Conservation (phyloP, 2,888 invertebrate genomes). For the Nycteola revayana region DNA sequence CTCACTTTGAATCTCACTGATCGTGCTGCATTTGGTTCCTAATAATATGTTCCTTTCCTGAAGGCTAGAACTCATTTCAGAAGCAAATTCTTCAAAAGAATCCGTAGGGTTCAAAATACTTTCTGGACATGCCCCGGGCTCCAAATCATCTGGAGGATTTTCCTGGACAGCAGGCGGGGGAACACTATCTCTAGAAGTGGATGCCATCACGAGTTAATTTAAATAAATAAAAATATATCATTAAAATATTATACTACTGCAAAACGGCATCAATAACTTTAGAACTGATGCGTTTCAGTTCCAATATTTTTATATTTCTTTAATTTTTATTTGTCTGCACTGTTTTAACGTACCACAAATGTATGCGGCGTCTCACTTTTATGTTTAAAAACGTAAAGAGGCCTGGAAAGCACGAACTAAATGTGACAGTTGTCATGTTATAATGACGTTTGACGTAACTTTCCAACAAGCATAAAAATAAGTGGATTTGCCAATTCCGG, state of each 20-base stretch:
- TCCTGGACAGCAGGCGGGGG: conserved; percentile 36
- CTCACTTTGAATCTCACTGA: conserved; percentile 82
- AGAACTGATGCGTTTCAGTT: conserved; percentile 5
- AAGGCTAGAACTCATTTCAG: conserved; percentile 84
- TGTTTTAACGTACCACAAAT: too few species aligned
- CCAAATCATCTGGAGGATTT: conserved; percentile 52
- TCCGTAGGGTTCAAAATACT: conserved; percentile 87
- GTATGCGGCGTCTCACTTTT: background rate
- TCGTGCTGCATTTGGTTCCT: conserved; percentile 79
- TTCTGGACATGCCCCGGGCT: conserved; percentile 79
- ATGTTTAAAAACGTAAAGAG: background rate
- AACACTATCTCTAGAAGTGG: conserved; percentile 59
- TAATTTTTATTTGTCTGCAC: too few species aligned
- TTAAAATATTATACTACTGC: conserved; percentile 20
- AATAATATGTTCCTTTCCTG: conserved; percentile 76
- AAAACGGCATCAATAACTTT: conserved; percentile 24
- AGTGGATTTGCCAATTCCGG: too few species aligned
- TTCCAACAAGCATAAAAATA: too few species aligned
- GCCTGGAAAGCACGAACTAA: conserved; percentile 12
- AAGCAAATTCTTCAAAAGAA: conserved; percentile 86
- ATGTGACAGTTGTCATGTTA: conserved; percentile 18
- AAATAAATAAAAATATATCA: conserved; percentile 18
- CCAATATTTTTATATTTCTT: too few species aligned
- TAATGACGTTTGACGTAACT: conserved; percentile 8
- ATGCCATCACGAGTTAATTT: conserved; percentile 53